Conservation (phyloP, 2,113 vertebrate species). For the Lepidothrix coronata region DNA sequence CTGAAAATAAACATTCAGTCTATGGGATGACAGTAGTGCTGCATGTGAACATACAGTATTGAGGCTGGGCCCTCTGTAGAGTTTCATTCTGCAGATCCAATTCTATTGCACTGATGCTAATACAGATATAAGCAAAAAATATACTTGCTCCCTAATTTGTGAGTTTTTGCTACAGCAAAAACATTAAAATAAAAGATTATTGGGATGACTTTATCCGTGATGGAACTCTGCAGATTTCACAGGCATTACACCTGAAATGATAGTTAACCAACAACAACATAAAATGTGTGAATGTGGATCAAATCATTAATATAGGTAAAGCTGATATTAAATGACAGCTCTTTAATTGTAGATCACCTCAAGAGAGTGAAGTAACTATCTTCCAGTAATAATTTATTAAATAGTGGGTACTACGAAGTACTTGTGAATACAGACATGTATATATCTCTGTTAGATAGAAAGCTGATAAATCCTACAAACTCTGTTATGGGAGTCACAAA, state of each 20-base stretch:
- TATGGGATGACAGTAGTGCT: neutral
- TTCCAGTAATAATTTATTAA: neutral
- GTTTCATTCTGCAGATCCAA: neutral
- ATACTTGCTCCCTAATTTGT: neutral
- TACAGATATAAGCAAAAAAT: neutral
- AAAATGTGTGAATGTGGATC: neutral
- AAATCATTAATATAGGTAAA: neutral
- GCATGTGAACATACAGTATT: neutral
- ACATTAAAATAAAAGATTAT: neutral
- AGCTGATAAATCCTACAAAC: neutral
- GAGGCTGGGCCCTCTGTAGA: neutral
- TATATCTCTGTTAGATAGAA: neutral
- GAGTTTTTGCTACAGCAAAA: neutral
- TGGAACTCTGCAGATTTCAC: neutral
- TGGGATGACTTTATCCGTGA: neutral
- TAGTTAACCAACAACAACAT: neutral
- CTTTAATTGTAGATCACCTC: neutral
- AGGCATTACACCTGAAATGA: neutral
- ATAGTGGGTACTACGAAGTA: neutral
- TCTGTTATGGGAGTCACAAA: neutral
- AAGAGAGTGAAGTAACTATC: neutral
- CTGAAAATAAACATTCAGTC: neutral
- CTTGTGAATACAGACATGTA: neutral
- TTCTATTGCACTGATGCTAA: neutral
- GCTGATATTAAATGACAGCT: neutral